Conservation (phyloP, 2,888 invertebrate genomes). For the Ophion ventricosus region DNA sequence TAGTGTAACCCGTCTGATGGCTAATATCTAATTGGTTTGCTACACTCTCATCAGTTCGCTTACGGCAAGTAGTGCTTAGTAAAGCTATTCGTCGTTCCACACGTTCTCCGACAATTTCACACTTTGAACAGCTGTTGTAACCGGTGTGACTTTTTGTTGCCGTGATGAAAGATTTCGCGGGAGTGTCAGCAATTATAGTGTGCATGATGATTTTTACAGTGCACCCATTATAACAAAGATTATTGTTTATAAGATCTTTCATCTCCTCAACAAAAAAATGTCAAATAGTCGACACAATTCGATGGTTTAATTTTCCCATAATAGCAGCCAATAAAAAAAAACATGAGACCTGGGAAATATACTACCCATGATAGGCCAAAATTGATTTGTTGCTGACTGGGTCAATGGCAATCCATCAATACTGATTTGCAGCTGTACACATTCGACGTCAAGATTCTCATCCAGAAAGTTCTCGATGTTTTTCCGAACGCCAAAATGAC, state of each 20-base stretch:
- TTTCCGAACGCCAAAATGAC: conserved; percentile 36
- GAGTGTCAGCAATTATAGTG: conserved; percentile 61
- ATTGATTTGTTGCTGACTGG: conserved; percentile 62
- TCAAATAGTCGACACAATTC: conserved; percentile 57
- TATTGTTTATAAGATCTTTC: conserved; percentile 50
- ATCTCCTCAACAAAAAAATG: conserved; percentile 66
- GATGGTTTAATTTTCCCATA: conserved; percentile 63
- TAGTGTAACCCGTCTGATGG: conserved; percentile 50
- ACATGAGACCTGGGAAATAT: conserved; percentile 41
- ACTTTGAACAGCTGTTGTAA: conserved; percentile 66
- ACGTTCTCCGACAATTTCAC: conserved; percentile 57
- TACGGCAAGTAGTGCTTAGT: conserved; percentile 25
- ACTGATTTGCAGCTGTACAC: conserved; percentile 45
- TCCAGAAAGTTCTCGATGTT: conserved; percentile 40
- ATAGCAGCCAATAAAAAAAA: conserved; percentile 66
- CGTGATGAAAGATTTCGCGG: conserved; percentile 62
- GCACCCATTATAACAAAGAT: conserved; percentile 45
- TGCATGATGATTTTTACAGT: conserved; percentile 49
- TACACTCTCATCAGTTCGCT: conserved; percentile 60
- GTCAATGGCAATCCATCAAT: conserved; percentile 66
- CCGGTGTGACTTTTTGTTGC: conserved; percentile 64
- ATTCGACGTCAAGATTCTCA: conserved; percentile 37
- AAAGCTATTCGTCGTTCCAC: conserved; percentile 36
- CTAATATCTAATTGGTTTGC: conserved; percentile 40
- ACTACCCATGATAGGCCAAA: conserved; percentile 50